Evolutionary conservation across 2,888 invertebrate genomes (phyloP).

Genomic region (Polymixis lichenea): DNA sequence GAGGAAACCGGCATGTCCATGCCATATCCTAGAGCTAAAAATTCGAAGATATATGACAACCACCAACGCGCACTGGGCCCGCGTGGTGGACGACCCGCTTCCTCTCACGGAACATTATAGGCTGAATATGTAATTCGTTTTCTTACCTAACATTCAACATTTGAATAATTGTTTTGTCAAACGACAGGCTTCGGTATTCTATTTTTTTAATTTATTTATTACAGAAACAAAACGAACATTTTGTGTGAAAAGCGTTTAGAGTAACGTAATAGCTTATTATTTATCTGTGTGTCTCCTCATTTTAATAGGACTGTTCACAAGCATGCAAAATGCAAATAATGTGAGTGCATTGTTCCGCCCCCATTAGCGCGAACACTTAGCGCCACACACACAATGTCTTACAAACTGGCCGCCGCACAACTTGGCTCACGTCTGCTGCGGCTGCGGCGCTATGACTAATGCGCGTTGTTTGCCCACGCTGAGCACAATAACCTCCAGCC

Average conservation of each 20-base stretch:
- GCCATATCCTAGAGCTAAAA: no score
- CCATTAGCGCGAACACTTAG: conserved; percentile 26
- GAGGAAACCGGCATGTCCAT: no score
- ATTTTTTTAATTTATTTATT: neutral
- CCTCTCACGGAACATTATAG: no score
- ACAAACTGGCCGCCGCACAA: conserved; percentile 20
- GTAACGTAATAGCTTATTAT: neutral
- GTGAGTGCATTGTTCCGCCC: conserved; percentile 9
- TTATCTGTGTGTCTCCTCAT: neutral
- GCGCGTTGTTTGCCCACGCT: conserved; percentile 35
- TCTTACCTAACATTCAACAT: no score
- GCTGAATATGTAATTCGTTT: no score
- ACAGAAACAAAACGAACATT: neutral
- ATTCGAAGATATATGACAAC: no score
- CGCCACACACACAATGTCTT: conserved; percentile 52
- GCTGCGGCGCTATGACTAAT: conserved; percentile 50
- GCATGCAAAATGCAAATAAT: conserved; percentile 16
- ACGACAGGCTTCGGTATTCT: no score
- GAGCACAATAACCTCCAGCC: conserved; percentile 26
- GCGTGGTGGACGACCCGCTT: no score
- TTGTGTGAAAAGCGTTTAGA: neutral
- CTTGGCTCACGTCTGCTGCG: conserved; percentile 34
- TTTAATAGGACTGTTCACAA: conserved; percentile 8
- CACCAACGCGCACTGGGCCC: no score
- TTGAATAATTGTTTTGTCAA: no score